These are phyloP conservation scores for Hyles euphorbiae DNA, from an alignment of 1,140 invertebrate species.

Conservation along the genomic window DNA sequence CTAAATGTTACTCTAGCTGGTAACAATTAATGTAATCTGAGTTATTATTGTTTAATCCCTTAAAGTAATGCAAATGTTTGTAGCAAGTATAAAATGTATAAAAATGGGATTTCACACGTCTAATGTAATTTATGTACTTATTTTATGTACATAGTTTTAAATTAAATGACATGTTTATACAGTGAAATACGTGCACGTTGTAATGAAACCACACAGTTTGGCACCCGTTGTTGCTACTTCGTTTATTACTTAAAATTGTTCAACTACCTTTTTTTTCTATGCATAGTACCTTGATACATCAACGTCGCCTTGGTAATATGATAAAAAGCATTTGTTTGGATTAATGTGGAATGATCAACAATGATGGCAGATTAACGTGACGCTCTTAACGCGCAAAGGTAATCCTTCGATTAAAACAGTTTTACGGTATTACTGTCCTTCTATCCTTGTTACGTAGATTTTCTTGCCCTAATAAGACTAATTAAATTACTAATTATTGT, in stretches of 20 bases:
- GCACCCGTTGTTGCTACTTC: too few relatives aligned
- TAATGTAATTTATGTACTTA: constrained; percentile 30
- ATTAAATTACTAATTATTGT: too few relatives aligned
- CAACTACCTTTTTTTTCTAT: background rate
- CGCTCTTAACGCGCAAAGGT: constrained; percentile 43
- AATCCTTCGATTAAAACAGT: constrained; percentile 10
- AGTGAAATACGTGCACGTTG: constrained; percentile 17
- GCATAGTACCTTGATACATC: background rate
- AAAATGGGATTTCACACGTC: constrained; percentile 27
- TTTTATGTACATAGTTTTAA: constrained; percentile 25
- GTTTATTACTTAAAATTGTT: too few relatives aligned
- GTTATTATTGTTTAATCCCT: background rate
- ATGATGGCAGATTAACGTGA: constrained; percentile 43
- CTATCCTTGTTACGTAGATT: too few relatives aligned
- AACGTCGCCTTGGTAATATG: constrained; percentile 16
- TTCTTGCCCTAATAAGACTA: too few relatives aligned
- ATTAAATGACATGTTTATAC: constrained; percentile 32
- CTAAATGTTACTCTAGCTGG: too few relatives aligned
- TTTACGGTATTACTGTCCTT: too few relatives aligned
- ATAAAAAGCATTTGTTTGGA: constrained; percentile 41
- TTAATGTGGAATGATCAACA: constrained; percentile 46
- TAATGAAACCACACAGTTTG: too few relatives aligned
- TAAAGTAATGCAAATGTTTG: constrained; percentile 1
- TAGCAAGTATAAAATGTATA: constrained; percentile 2
- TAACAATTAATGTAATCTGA: background rate